Percentiles rank a stretch among this genome's conserved stretches.
Evolutionary conservation across 2,797 vertebrate species (phyloP).

Genomic region (Hippocampus kuda): DNA sequence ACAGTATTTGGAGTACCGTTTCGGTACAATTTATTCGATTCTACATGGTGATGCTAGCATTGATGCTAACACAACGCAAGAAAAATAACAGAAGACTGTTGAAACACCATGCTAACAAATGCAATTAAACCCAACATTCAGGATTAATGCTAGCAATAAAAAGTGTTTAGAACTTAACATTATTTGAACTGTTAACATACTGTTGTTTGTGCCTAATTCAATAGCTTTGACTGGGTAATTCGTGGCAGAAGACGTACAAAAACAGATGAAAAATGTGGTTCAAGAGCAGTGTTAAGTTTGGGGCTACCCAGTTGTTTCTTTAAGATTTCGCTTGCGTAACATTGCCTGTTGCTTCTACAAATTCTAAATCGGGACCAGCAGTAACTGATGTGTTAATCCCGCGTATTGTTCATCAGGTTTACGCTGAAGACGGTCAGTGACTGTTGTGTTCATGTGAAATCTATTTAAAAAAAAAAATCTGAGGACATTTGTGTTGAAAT

Average conservation of each 20-base stretch:
- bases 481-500: not conserved
- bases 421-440: not conserved
- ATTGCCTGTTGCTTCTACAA: not conserved
- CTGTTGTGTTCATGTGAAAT: not conserved
- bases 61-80: too few species aligned
- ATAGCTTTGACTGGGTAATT: not conserved
- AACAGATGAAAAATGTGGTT: not conserved
- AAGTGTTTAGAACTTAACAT: too few species aligned
- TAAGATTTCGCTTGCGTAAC: not conserved
- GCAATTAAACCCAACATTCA: too few species aligned
- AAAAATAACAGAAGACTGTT: too few species aligned
- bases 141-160: too few species aligned
- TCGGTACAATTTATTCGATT: too few species aligned
- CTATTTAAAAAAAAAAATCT: not conserved
- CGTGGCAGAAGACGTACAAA: not conserved
- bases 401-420: not conserved
- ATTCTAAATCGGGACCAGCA: not conserved
- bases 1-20: too few species aligned
- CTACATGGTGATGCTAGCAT: too few species aligned
- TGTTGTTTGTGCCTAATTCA: too few species aligned
- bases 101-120: too few species aligned
- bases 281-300: not conserved
- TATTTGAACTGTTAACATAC: too few species aligned
- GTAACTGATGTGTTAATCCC: constrained; percentile 1
- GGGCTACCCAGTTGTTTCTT: not conserved